Percentiles rank a stretch among this genome's conserved stretches.
phyloP scores from a whole-genome alignment of 2,113 vertebrate species.

The Puffinus mauretanicus region DNA sequence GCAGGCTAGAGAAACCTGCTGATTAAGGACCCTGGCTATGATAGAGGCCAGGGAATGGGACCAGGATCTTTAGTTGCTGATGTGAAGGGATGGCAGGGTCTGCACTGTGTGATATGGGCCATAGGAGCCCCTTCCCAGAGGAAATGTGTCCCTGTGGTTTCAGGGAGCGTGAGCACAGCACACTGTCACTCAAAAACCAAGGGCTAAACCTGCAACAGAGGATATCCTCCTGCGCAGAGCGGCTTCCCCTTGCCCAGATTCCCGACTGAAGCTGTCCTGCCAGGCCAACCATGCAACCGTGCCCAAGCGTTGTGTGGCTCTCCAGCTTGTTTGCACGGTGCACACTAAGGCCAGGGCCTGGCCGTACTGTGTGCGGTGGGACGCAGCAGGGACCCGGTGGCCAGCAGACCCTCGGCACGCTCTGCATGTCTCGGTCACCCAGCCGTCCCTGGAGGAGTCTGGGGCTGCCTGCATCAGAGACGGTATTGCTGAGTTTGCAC shows the following conservation, averaged over 20 bases:
- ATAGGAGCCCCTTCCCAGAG: fast-evolving
- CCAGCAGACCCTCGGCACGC: fast-evolving
- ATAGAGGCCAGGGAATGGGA: neutral
- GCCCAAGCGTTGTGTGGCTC: fast-evolving
- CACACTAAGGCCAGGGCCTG: neutral
- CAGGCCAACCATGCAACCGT: fast-evolving
- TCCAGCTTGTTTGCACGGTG: neutral
- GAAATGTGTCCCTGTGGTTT: neutral
- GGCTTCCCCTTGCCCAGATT: neutral
- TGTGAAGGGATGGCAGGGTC: neutral
- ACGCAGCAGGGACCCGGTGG: fast-evolving
- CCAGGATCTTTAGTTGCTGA: neutral
- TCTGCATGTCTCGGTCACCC: neutral
- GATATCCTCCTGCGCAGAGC: neutral
- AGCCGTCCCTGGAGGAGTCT: neutral
- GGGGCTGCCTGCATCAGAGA: neutral
- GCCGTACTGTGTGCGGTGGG: fast-evolving
- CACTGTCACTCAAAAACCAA: fast-evolving
- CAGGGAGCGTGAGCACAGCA: neutral
- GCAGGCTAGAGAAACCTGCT: neutral
- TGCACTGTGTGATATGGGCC: neutral
- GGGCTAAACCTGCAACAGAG: neutral
- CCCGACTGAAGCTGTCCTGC: neutral
- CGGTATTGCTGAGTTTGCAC: neutral
- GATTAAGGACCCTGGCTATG: neutral